Base-by-base conservation (phyloP, 2,888 invertebrate genomes). In the Mactromeris polynyma region DNA sequence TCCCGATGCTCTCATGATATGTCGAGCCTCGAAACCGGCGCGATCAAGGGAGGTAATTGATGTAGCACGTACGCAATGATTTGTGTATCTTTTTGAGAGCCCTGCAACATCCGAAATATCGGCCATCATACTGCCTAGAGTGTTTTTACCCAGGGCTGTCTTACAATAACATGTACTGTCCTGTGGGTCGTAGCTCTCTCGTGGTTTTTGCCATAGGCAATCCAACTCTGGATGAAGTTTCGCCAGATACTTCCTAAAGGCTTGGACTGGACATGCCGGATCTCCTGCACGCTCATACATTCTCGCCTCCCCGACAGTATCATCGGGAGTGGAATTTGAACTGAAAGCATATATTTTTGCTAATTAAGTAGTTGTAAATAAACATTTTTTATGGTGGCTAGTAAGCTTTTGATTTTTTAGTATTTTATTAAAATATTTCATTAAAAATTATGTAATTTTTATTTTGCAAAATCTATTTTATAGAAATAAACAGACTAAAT, bases 21-120 rank as follows among this genome's bases (percentile, higher is more conserved):
- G 46, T 2, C 83, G 0, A 31, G 83, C 83, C 21, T 77, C 77
- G 17, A 83, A 46, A 42, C 73, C 83, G 2, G 2, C 14, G 1
- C 54, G 9, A 80, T 80, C 80, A 42, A 80, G 80, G 2, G 1
- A 1, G 17, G 46, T 7, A 7, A 80, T 46, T 7, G 46, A 46
- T 46, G 80, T 46, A 21, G 80, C 80, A 6, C 80, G 17, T 1
- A 80, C 2, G 26, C 80, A 80, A 46, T 80, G 80, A n/a, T 80
- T 80, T n/a, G 80, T 80, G n/a, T 80, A 80, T 3, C 14, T 1
- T 31, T 80, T 80, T 1, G 80, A 42, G 0, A 80, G n/a, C 11
- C 9, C 0, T 21, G 80, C 81, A 19, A 14, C 14, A 42, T 19
- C 0, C 3, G 81, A 80, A 14, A 80, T 80, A 9, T 51, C 7